Evolutionary conservation across 2,113 vertebrate species (phyloP).

Genomic region (Cyphomyrus discorhynchus): DNA sequence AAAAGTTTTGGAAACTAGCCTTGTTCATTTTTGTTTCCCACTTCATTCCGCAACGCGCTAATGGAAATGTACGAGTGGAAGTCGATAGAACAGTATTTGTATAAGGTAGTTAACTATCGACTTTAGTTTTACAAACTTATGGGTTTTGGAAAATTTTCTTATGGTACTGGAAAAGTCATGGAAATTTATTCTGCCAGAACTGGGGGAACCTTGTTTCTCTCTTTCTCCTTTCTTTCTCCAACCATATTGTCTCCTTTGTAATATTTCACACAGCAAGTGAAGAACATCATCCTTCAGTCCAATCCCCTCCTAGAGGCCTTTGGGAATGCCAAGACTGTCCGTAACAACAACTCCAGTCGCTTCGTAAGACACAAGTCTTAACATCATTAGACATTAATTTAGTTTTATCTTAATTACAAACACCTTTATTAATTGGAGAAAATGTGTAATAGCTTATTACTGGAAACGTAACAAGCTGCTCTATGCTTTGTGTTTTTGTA

Average conservation of each 20-base stretch:
- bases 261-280: constrained; percentile 71
- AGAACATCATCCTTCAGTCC: constrained; percentile 95
- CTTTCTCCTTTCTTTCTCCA: background rate
- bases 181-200: too few species aligned
- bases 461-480: background rate
- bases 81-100: too few species aligned
- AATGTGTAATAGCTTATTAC: background rate
- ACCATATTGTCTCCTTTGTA: background rate
- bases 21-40: too few species aligned
- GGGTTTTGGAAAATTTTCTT: too few species aligned
- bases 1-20: too few species aligned
- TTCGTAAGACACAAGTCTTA: constrained; percentile 74
- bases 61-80: too few species aligned
- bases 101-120: too few species aligned
- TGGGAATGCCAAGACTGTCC: constrained; percentile 87
- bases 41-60: too few species aligned
- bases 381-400: background rate
- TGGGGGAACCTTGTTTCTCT: background rate
- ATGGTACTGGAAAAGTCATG: too few species aligned
- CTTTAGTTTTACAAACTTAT: too few species aligned
- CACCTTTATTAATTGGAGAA: background rate
- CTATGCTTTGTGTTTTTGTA: background rate
- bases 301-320: constrained; percentile 93
- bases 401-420: background rate
- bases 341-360: constrained; percentile 96